Base-by-base conservation (phyloP, 2,113 vertebrate species). In the Arizona elegans region DNA sequence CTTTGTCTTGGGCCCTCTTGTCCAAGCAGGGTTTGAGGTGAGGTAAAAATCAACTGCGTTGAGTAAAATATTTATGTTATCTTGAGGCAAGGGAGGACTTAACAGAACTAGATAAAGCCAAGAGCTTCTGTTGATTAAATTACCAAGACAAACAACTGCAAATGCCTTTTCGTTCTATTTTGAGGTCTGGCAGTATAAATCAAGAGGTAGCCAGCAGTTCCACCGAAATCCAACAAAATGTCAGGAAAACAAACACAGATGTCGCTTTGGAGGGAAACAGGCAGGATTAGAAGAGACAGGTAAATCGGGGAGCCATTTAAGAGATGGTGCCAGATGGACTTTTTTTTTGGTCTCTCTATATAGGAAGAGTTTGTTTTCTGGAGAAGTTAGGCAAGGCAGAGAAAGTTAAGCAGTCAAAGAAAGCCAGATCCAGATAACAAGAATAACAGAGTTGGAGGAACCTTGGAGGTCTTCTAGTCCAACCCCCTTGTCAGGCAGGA, bases 131-230 rank as follows among this genome's bases (percentile, higher is more conserved):
- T 54, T 65, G 58, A 88, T n/a, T 55, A 10, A 89, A 58, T 92
- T 75, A 50, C 52, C 26, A 29, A 92, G 87, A 56, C 86, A 56
- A 70, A 92, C 54, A 75, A 81, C 62, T n/a, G 62, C 92, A 92
- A 75, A 56, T 29, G 53, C 52, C 23, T 56, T 89, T 55, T 24
- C 3, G 8, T 92, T 87, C 87, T 92, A 89, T 89, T 92, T 92
- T 89, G 56, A 88, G 81, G n/a, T 17, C 65, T 56, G 88, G 62
- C 52, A 47, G 43, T 55, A 55, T 47, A 89, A 89, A 89, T 92
- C 62, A 92, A 81, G 65, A 89, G 87, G 56, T 10, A 55, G 33
- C 65, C 62, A 75, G 62, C 23, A 56, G 62, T 56, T 85, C 62
- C 3, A 47, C 62, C 9, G 6, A 85, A 92, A 92, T 81, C 62